Conservation (phyloP, 2,888 invertebrate species). For the Nasonovia ribisnigri region DNA sequence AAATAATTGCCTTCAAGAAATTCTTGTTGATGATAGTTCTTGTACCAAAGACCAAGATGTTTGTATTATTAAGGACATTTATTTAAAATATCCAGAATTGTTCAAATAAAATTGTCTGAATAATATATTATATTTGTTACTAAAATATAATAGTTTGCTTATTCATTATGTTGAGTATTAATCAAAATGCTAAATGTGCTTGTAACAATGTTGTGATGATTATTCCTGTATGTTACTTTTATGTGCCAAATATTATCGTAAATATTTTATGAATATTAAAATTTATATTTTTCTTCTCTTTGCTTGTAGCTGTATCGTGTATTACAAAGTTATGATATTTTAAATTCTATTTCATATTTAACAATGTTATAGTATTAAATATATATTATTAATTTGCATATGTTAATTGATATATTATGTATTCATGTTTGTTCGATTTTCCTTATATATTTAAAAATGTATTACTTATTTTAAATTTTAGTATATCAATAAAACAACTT, state of each 20-base stretch:
- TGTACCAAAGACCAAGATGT: conserved; percentile 51
- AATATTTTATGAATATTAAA: not conserved
- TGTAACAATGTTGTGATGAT: not conserved
- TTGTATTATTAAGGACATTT: conserved; percentile 50
- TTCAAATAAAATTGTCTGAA: conserved; percentile 22
- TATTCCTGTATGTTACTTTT: not conserved
- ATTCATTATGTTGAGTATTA: conserved; percentile 24
- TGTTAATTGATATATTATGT: not conserved
- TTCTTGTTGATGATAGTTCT: conserved; percentile 51
- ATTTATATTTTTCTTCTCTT: not conserved
- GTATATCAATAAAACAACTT: not conserved
- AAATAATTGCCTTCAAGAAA: conserved; percentile 78
- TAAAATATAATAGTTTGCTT: conserved; percentile 31
- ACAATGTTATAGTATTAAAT: not conserved
- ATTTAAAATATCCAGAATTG: conserved; percentile 53
- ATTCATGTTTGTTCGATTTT: not conserved
- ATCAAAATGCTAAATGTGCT: not conserved
- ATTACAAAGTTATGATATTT: not conserved
- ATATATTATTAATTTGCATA: not conserved
- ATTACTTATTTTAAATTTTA: not conserved
- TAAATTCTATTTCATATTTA: not conserved
- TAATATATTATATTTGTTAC: not conserved
- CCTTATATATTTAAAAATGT: not conserved
- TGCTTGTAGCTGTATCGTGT: not conserved
- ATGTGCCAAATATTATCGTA: conserved; percentile 50